Evolutionary conservation across 2,888 invertebrate genomes (phyloP), one percentile per base, ranked within the genome.

Genomic region (Eudemis profundana): DNA sequence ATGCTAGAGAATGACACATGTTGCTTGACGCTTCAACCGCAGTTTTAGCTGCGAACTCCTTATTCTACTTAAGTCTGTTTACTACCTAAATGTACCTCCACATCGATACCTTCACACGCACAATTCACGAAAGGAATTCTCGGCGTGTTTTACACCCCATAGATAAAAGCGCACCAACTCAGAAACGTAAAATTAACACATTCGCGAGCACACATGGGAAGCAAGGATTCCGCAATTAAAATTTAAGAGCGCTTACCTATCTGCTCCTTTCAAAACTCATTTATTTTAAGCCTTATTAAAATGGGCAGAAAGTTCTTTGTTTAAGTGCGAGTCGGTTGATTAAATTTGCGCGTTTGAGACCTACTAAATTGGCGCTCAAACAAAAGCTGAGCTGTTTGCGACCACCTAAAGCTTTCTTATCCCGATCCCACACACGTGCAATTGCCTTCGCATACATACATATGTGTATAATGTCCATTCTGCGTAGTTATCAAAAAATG

Each of bases 401-500:
- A 89, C 90, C 90, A 91, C 90, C 90, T 87, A 77, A 84, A 84
- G 84, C 78, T 77, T 85, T 86, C 86, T 84, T 79, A 82, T n/a
- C n/a, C n/a, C n/a, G n/a, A n/a, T n/a, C n/a, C n/a, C n/a, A n/a
- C n/a, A n/a, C n/a, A n/a, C n/a, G n/a, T n/a, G n/a, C n/a, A n/a
- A n/a, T n/a, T n/a, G n/a, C n/a, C n/a, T n/a, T n/a, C n/a, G n/a
- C n/a, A n/a, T n/a, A n/a, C n/a, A n/a, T n/a, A n/a, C n/a, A n/a
- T n/a, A n/a, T n/a, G n/a, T n/a, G n/a, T n/a, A n/a, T n/a, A n/a
- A n/a, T n/a, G n/a, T n/a, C n/a, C n/a, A n/a, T n/a, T n/a, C n/a
- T n/a, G n/a, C n/a, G n/a, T n/a, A n/a, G n/a, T n/a, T n/a, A n/a
- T n/a, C n/a, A n/a, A n/a, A n/a, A n/a, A n/a, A n/a, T n/a, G n/a